These are phyloP conservation scores for Patagioenas fasciata DNA, from an alignment of 2,113 vertebrate genomes.

Conservation along the genomic window DNA sequence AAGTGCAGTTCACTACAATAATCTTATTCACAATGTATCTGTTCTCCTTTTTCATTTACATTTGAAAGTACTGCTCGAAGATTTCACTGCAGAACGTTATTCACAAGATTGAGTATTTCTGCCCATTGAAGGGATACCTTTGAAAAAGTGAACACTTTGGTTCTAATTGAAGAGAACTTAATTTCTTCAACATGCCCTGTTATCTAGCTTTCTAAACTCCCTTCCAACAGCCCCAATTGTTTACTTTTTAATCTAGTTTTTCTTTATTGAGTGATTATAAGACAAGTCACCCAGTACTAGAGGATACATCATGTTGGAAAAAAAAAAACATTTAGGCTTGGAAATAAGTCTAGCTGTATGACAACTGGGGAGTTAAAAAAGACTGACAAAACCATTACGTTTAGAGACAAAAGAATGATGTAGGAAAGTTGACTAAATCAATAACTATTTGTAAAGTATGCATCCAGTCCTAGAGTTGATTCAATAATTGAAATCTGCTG, in stretches of 20 bases:
- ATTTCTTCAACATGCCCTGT: background rate
- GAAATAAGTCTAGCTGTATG: background rate
- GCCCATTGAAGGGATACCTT: background rate
- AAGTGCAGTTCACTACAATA: background rate
- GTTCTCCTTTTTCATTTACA: conserved; percentile 47
- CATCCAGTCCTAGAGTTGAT: background rate
- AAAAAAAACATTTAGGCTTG: background rate
- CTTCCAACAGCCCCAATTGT: background rate
- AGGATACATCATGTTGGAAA: background rate
- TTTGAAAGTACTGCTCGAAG: conserved; percentile 32
- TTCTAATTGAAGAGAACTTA: background rate
- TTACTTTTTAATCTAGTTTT: background rate
- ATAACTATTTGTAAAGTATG: conserved; percentile 46
- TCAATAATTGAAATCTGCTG: conserved; percentile 27
- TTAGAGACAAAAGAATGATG: conserved; percentile 40
- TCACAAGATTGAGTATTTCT: conserved; percentile 11
- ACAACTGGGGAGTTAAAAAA: background rate
- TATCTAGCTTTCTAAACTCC: background rate
- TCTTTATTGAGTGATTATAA: background rate
- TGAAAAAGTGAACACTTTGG: background rate
- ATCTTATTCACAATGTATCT: background rate
- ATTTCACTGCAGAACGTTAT: background rate
- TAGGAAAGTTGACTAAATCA: conserved; percentile 23
- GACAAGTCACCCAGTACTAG: background rate
- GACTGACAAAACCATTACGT: background rate